Conservation (phyloP, 1,140 invertebrate species). For the Sminthurides bifidus region DNA sequence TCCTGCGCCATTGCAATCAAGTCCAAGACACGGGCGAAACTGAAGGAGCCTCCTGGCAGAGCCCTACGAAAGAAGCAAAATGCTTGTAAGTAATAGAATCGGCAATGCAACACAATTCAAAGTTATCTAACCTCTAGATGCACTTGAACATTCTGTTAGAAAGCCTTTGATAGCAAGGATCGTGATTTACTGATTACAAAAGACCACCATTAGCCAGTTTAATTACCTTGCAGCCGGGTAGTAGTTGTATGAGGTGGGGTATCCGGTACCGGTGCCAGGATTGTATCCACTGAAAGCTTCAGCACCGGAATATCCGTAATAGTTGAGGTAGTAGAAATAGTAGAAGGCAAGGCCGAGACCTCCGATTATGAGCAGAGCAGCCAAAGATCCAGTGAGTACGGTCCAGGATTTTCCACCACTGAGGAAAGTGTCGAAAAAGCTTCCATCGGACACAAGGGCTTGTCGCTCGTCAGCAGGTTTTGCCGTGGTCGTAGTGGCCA, state of each 20-base stretch:
- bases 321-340: constrained; percentile 21
- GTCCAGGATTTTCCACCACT: constrained; percentile 3
- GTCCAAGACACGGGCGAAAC: constrained; percentile 25
- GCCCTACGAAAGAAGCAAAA: not conserved
- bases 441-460: constrained; percentile 12
- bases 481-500: not conserved
- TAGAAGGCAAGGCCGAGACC: constrained; percentile 14
- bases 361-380: constrained; percentile 10
- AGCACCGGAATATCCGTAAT: not conserved
- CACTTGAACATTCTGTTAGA: not conserved
- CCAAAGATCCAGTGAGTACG: constrained; percentile 3
- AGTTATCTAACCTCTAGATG: not conserved
- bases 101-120: not conserved
- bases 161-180: too few relatives aligned
- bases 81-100: constrained; percentile 5
- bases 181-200: too few relatives aligned
- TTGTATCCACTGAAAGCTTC: not conserved
- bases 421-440: not conserved
- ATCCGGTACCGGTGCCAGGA: not conserved
- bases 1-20: constrained; percentile 28
- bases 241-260: not conserved
- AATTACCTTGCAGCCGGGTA: not conserved
- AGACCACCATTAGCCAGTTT: too few relatives aligned
- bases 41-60: constrained; percentile 4
- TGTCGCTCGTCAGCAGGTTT: not conserved